Conservation (phyloP, 2,888 invertebrate species). For the Oscheius sp. region DNA sequence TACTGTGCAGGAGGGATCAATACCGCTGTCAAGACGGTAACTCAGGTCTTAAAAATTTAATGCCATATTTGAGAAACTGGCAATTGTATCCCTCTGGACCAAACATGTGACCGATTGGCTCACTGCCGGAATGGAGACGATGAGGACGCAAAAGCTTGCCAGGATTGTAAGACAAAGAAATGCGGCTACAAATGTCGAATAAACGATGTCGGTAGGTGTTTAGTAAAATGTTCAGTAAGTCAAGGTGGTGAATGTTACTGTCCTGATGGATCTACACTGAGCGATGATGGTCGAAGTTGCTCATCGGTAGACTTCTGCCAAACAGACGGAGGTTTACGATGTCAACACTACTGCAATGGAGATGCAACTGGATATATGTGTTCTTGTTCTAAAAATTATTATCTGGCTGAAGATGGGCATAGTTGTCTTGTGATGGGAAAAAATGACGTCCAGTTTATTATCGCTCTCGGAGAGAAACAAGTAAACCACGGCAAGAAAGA, state of each 20-base stretch:
- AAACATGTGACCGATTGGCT: conserved; percentile 71
- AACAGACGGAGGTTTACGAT: conserved; percentile 74
- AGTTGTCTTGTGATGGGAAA: conserved; percentile 44
- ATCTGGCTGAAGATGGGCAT: conserved; percentile 47
- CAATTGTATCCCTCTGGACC: conserved; percentile 45
- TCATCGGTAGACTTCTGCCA: conserved; percentile 53
- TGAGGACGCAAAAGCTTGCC: conserved; percentile 64
- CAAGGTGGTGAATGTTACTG: conserved; percentile 48
- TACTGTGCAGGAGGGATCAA: not conserved
- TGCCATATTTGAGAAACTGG: conserved; percentile 6
- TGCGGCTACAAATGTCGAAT: conserved; percentile 49
- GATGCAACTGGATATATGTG: conserved; percentile 77
- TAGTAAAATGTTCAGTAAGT: too few species aligned
- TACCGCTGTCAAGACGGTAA: conserved; percentile 16
- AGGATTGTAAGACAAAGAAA: conserved; percentile 42
- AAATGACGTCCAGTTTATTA: conserved; percentile 39
- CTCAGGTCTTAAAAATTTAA: not conserved
- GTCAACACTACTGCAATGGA: conserved; percentile 95
- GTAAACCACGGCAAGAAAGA: not conserved
- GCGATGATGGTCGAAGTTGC: conserved; percentile 44
- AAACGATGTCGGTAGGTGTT: conserved; percentile 37
- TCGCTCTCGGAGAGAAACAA: conserved; percentile 36
- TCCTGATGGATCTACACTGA: conserved; percentile 39
- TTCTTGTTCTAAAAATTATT: conserved; percentile 56
- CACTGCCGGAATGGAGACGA: conserved; percentile 73